Conservation (phyloP, 2,113 vertebrate genomes). For the Narcine bancroftii region DNA sequence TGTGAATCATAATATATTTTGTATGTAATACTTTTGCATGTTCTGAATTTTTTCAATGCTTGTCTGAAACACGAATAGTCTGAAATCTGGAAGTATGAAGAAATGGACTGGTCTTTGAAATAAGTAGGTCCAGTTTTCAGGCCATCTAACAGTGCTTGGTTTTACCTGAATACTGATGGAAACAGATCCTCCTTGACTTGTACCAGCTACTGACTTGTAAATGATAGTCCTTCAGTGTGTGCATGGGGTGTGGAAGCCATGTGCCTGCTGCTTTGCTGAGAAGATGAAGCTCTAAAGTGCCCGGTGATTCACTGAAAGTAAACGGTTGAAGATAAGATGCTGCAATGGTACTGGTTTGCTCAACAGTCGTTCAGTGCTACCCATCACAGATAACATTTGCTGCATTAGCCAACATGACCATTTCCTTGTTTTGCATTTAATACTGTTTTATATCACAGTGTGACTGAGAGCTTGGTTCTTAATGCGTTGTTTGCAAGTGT, state of each 20-base stretch:
- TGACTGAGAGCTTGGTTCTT: not conserved
- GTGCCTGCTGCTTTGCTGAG: not conserved
- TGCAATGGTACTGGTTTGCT: not conserved
- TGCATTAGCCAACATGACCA: conserved; percentile 8
- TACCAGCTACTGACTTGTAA: conserved; percentile 23
- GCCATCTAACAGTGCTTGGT: not conserved
- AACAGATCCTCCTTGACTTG: not conserved
- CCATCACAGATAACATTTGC: conserved; percentile 14
- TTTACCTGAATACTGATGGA: conserved; percentile 1
- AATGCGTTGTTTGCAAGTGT: not conserved
- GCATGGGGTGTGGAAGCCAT: conserved; percentile 9
- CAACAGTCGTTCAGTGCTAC: not conserved
- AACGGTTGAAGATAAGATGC: conserved; percentile 3
- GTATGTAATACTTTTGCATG: not conserved
- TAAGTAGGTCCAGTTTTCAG: not conserved
- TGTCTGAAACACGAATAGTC: not conserved
- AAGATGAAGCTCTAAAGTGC: conserved; percentile 8
- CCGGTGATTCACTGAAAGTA: conserved; percentile 19
- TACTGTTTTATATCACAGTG: not conserved
- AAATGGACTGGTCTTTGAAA: not conserved
- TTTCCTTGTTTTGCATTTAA: not conserved
- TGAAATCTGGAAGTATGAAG: not conserved
- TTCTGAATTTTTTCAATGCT: not conserved
- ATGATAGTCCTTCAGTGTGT: not conserved
- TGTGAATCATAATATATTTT: conserved; percentile 1